Percentiles rank a stretch among this genome's conserved stretches.
Conservation (phyloP, 2,888 invertebrate genomes). For the Pinctada fucata region DNA sequence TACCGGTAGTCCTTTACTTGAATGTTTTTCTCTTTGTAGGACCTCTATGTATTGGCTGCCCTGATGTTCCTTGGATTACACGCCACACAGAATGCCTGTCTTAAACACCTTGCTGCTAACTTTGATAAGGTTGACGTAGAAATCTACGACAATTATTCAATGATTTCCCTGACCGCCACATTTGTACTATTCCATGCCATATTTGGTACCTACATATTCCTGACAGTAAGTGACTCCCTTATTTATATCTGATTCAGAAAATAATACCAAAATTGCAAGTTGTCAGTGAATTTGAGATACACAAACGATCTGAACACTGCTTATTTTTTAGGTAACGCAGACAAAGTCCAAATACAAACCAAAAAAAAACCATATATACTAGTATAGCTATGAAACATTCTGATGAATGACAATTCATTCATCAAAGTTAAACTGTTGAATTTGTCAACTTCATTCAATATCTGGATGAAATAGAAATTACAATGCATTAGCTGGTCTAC, state of each 20-base stretch:
- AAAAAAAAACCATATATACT: not conserved
- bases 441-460: too few species aligned
- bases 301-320: not conserved
- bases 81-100: constrained; percentile 62
- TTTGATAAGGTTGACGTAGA: constrained; percentile 41
- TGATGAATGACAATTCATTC: too few species aligned
- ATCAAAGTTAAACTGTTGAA: too few species aligned
- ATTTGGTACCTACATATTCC: constrained; percentile 70
- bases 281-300: not conserved
- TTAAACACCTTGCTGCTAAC: constrained; percentile 50
- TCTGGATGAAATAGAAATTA: too few species aligned
- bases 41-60: constrained; percentile 65
- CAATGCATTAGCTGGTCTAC: too few species aligned
- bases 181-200: constrained; percentile 70
- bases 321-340: too few species aligned
- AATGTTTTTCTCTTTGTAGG: constrained; percentile 49
- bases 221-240: constrained; percentile 61
- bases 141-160: constrained; percentile 55
- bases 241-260: not conserved
- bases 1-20: too few species aligned
- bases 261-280: not conserved
- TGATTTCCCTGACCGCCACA: constrained; percentile 56
- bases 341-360: too few species aligned
- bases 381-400: too few species aligned
- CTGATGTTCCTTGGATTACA: constrained; percentile 62